Evolutionary conservation across 2,797 vertebrate genomes (phyloP), one percentile per base, ranked within the genome.

Genomic region (Microchirus variegatus): DNA sequence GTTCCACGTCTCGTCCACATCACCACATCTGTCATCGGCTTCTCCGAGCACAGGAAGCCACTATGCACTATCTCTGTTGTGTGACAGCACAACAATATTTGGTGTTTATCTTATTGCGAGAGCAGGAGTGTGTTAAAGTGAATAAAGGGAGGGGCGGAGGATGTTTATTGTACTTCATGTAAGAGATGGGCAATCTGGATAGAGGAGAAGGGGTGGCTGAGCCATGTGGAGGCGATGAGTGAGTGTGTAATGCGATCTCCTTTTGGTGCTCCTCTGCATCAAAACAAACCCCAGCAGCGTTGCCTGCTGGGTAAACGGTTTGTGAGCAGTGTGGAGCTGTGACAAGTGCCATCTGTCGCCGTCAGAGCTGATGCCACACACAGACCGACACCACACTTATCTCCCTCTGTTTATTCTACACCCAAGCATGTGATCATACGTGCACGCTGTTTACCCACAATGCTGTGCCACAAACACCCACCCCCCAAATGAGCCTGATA

Each of bases 271-370:
- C 65, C 82, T 84, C 82, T 82, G 89, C 89, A 82, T 91, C 92
- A 89, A 93, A 93, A 92, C 91, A 93, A 91, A 90, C 85, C 80
- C 73, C 42, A 75, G 49, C 80, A 85, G 87, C 87, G 82, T 69
- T 87, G 91, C 88, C 91, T 91, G 89, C 90, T 91, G 91, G 92
- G 89, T 91, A 93, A 92, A 93, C 86, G 85, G 72, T 87, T 86
- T 87, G 84, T 51, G 66, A 88, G 75, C 67, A 45, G 80, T 65
- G 80, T 65, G 75, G 80, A 68, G 82, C 81, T 85, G 80, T 87
- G 90, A 92, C 89, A 76, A 83, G 77, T 42, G 64, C 88, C 89
- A 93, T 91, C 88, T 92, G 90, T 92, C 90, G 84, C 80, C 82
- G 76, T 75, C 68, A 42, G 63, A 76, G 83, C 78, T 65, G 62